Base-by-base conservation (phyloP, 1,140 invertebrate genomes). In the Helicoverpa armigera region DNA sequence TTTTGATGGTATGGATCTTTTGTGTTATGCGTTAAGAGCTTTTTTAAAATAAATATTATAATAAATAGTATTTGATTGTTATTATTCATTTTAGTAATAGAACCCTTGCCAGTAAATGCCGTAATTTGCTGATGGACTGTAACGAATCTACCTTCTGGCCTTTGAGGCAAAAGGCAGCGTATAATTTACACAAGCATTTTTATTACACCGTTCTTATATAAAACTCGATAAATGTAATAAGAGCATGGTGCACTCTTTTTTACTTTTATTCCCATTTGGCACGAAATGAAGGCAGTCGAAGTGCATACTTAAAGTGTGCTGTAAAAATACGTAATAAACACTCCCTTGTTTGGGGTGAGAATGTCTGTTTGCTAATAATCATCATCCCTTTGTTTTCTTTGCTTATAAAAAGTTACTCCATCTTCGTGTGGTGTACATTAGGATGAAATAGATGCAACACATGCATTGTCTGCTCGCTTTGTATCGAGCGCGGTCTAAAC, bases 341-440 rank as follows among this genome's bases (percentile, higher is more conserved):
- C 50, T 16, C 67, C 50, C 67, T 13, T n/a, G 48, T 23, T n/a
- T 23, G 48, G 50, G 67, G 67, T 23, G 67, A 7, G 50, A 54
- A 51, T 70, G 23, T 53, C 69, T 72, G 50, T 72, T 72, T 31
- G 48, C 69, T 31, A 54, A 72, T 72, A 72, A 72, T 72, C 50
- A 54, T 53, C 18, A 72, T 29, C 18, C 50, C 50, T 14, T 50
- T 31, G 18, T 51, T 72, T 72, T 5, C 9, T 43, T 53, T n/a
- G 13, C 10, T 7, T 53, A 4, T n/a, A 54, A 31, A 58, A 73
- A 58, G 31, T 43, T 56, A 31, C 14, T 43, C 13, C 5, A 73
- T 58, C 14, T 12, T 56, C 70, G 51, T 43, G 29, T 0, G 2
- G 10, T 3, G 10, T 58, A 18, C 51, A 58, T 69, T 67, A 16